Conservation (phyloP, 2,797 vertebrate species). For the Xiphorhynchus erythropygius region DNA sequence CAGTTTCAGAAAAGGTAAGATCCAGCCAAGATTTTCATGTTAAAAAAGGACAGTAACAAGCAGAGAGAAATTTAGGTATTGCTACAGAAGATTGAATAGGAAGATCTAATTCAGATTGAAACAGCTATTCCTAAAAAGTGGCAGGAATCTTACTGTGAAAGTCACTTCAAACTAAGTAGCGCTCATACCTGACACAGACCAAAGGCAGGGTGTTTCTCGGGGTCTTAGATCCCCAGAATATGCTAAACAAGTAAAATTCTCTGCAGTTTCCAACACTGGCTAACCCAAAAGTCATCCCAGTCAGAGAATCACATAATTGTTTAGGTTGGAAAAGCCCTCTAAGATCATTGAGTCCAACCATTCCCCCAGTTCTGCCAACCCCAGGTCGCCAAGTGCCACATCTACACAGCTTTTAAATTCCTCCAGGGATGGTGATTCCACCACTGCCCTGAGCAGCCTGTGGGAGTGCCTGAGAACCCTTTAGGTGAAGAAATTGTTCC, state of each 20-base stretch:
- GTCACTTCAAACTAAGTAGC: neutral
- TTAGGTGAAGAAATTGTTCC: neutral
- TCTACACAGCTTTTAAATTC: neutral
- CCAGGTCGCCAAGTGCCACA: neutral
- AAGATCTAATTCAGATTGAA: slow-evolving; percentile 4
- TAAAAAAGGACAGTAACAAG: neutral
- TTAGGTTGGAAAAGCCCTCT: neutral
- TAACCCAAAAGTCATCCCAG: neutral
- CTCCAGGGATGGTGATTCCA: neutral
- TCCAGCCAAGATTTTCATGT: neutral
- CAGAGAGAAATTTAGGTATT: neutral
- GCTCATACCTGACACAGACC: neutral
- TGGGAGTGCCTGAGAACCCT: neutral
- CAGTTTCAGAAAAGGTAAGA: neutral
- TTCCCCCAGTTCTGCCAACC: neutral
- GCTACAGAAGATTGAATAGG: neutral
- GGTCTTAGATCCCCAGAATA: neutral
- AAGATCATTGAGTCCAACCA: neutral
- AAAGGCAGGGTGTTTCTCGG: neutral
- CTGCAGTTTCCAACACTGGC: neutral
- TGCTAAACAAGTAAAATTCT: neutral
- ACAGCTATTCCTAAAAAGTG: slow-evolving; percentile 21
- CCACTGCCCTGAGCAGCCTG: neutral
- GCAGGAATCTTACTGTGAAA: neutral
- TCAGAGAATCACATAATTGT: neutral